A percentile compares a stretch with the other conserved stretches of the same genome.
These are phyloP conservation scores for Hexactinellida sp. DNA, from an alignment of 37 sponge, comb jelly and placozoan species.

Conservation along the genomic window DNA sequence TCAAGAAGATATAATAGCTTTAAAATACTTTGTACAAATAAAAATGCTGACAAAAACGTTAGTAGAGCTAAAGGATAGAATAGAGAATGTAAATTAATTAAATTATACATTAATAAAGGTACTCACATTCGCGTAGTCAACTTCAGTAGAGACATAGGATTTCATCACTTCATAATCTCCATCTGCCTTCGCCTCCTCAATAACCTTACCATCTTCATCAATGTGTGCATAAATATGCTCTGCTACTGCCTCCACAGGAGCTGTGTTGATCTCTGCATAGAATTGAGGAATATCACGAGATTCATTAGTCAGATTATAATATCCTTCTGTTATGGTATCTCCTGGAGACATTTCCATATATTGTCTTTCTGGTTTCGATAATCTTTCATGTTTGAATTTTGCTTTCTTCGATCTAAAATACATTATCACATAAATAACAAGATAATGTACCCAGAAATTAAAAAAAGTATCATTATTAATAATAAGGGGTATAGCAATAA, in stretches of 20 bases:
- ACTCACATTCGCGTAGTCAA: not conserved
- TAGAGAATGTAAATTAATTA: not conserved
- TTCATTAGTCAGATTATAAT: not conserved
- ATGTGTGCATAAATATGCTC: not conserved
- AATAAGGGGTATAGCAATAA: no score
- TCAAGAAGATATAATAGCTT: not conserved
- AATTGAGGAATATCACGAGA: not conserved
- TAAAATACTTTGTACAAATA: no score
- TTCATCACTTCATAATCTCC: not conserved
- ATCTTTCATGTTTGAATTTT: not conserved
- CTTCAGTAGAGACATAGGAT: not conserved
- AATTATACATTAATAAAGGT: not conserved
- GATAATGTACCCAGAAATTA: not conserved
- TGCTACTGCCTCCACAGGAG: not conserved
- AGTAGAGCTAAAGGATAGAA: not conserved
- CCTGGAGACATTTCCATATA: not conserved
- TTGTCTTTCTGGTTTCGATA: not conserved
- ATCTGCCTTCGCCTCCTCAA: not conserved
- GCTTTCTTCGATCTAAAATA: not conserved
- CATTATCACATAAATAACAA: not conserved
- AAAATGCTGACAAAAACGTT: no score
- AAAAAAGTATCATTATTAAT: no score
- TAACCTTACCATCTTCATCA: not conserved
- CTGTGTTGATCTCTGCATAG: not conserved
- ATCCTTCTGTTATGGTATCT: not conserved